Evolutionary conservation across 2,888 invertebrate genomes (phyloP).

Genomic region (Galeopsomyia nigrocyanea): DNA sequence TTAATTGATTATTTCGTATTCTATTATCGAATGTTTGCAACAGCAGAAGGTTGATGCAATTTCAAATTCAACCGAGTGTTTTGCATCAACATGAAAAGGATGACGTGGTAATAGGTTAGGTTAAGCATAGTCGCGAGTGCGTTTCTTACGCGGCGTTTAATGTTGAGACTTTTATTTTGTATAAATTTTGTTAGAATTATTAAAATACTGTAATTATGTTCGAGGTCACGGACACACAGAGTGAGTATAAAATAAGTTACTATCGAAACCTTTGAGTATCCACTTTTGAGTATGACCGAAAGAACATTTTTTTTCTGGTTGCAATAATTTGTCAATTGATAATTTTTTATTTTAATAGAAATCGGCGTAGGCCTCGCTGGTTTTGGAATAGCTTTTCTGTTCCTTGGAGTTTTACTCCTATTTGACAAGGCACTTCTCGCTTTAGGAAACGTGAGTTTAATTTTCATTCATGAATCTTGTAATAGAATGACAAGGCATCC

Average conservation of each 20-base stretch:
- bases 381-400: slow-evolving; percentile 95
- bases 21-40: neutral
- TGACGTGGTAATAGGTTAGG: slow-evolving; percentile 65
- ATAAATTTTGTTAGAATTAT: slow-evolving; percentile 9
- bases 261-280: no score
- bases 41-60: slow-evolving; percentile 1
- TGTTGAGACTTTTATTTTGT: slow-evolving; percentile 33
- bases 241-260: slow-evolving; percentile 71
- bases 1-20: neutral
- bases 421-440: slow-evolving; percentile 98
- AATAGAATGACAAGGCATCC: neutral
- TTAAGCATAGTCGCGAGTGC: slow-evolving; percentile 36
- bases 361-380: slow-evolving; percentile 97
- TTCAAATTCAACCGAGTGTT: neutral
- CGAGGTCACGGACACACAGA: slow-evolving; percentile 87
- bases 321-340: slow-evolving; percentile 11
- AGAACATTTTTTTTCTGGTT: neutral
- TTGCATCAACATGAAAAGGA: slow-evolving; percentile 36
- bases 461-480: slow-evolving; percentile 1
- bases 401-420: slow-evolving; percentile 91
- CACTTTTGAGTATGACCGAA: neutral
- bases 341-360: slow-evolving; percentile 75
- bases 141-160: slow-evolving; percentile 7
- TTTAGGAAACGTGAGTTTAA: slow-evolving; percentile 95
- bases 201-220: slow-evolving; percentile 75